Evolutionary conservation across 1,140 invertebrate genomes (phyloP), one percentile per base, ranked within the genome.

Genomic region (Antheraea mylitta): DNA sequence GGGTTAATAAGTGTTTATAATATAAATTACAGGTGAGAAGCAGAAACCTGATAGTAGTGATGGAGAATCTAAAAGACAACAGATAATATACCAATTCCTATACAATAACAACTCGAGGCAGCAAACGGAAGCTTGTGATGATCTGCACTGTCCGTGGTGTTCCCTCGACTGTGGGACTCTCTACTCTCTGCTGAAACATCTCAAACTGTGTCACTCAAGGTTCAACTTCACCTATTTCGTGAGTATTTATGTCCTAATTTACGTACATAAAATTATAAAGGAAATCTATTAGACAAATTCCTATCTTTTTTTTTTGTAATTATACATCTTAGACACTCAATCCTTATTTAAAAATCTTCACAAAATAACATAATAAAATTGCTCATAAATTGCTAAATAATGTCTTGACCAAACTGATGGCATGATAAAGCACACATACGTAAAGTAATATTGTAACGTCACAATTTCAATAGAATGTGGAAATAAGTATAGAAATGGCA

Each of bases 121-220:
- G 86, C 98, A 98, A 91, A 99, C 98, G 0, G 98, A 99, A 91
- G 97, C 98, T 19, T 95, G 97, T 53, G 96, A 98, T 79, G 98
- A 99, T 92, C 93, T 98, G 13, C 95, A 96, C 76, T 99, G 98
- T 89, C 98, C 98, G 2, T 99, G 98, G 98, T 99, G 98, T 85
- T 97, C 96, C 0, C 91, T 99, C 8, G 97, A 99, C 85, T 99
- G 98, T 82, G 94, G 96, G 30, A 94, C 95, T 64, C 92, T 99
- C 1, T 98, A 98, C 89, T 96, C 97, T 0, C 93, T 99, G 48
- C 93, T 99, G 11, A 99, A 99, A 83, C 98, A 99, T 90, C 93
- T 99, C 30, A 98, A 98, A 87, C 92, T 98, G 0, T 98, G 97
- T 83, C 98, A 99, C 92, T 96, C 97, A 3, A 93, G 98, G 79